phyloP scores from a whole-genome alignment of 2,888 invertebrate species.

The Cyclophora albipunctata region DNA sequence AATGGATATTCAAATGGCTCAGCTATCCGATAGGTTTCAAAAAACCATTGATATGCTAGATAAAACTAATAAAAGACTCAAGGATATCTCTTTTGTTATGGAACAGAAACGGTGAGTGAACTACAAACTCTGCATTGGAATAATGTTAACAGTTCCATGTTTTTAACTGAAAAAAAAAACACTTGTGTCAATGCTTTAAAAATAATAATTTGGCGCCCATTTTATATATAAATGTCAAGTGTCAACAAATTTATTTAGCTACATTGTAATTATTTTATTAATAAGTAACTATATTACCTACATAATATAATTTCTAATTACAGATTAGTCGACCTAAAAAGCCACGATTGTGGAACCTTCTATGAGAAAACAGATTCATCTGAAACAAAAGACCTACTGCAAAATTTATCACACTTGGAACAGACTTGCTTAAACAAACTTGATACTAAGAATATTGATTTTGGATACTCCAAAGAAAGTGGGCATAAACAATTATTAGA shows the following conservation, averaged over 20 bases:
- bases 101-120: slow-evolving; percentile 57
- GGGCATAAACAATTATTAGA: slow-evolving; percentile 57
- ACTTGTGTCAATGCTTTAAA: too few species aligned
- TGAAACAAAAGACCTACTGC: slow-evolving; percentile 31
- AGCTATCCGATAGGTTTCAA: slow-evolving; percentile 59
- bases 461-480: slow-evolving; percentile 48
- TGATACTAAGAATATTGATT: slow-evolving; percentile 51
- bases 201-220: too few species aligned
- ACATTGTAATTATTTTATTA: too few species aligned
- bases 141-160: too few species aligned
- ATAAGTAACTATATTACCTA: too few species aligned
- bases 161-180: too few species aligned
- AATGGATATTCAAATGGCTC: slow-evolving; percentile 61
- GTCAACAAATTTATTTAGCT: too few species aligned
- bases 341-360: slow-evolving; percentile 36
- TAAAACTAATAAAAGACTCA: slow-evolving; percentile 58
- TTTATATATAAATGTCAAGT: too few species aligned
- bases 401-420: slow-evolving; percentile 34
- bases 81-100: slow-evolving; percentile 61
- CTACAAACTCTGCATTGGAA: too few species aligned
- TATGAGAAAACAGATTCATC: slow-evolving; percentile 39
- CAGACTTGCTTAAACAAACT: slow-evolving; percentile 46
- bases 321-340: slow-evolving; percentile 54
- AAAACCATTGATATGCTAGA: slow-evolving; percentile 59
- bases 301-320: slow-evolving; percentile 16